Percentiles rank a stretch among this genome's conserved stretches.
phyloP scores from a whole-genome alignment of 2,797 vertebrate genomes.

The Pipistrellus pygmaeus region DNA sequence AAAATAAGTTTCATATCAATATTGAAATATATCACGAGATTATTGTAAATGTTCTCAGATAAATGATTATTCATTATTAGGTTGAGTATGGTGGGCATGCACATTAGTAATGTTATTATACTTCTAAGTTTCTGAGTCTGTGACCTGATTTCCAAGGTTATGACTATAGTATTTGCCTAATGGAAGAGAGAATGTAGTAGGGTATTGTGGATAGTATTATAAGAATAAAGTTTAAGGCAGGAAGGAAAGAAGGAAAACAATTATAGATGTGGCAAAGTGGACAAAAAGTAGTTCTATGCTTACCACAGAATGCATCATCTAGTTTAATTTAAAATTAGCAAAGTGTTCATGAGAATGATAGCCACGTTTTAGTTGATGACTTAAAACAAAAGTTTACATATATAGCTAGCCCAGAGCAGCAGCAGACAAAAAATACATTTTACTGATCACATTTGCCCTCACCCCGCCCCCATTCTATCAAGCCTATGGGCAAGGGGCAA shows the following conservation, averaged over 20 bases:
- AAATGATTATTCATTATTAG: not conserved
- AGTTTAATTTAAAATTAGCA: slow-evolving; percentile 48
- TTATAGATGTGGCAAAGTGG: slow-evolving; percentile 31
- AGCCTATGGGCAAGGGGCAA: not conserved
- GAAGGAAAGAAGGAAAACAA: slow-evolving; percentile 38
- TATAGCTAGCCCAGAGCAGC: not conserved
- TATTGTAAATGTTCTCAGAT: not conserved
- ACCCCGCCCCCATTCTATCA: not conserved
- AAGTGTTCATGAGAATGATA: slow-evolving; percentile 29
- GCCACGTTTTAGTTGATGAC: not conserved
- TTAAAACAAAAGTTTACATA: slow-evolving; percentile 36
- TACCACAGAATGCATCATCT: slow-evolving; percentile 1
- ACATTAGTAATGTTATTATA: not conserved
- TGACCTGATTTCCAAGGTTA: slow-evolving; percentile 46
- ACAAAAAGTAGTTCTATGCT: slow-evolving; percentile 4
- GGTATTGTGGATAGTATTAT: not conserved
- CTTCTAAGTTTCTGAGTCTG: not conserved
- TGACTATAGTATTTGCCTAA: not conserved
- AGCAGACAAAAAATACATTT: slow-evolving; percentile 27
- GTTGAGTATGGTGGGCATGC: not conserved
- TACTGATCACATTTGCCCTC: not conserved
- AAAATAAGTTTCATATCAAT: slow-evolving; percentile 29
- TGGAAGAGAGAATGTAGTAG: not conserved
- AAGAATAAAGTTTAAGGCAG: slow-evolving; percentile 50
- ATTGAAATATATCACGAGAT: not conserved